Percentiles rank a stretch among this genome's conserved stretches.
Evolutionary conservation across 1,140 invertebrate genomes (phyloP).

Genomic region (Asobara japonica): DNA sequence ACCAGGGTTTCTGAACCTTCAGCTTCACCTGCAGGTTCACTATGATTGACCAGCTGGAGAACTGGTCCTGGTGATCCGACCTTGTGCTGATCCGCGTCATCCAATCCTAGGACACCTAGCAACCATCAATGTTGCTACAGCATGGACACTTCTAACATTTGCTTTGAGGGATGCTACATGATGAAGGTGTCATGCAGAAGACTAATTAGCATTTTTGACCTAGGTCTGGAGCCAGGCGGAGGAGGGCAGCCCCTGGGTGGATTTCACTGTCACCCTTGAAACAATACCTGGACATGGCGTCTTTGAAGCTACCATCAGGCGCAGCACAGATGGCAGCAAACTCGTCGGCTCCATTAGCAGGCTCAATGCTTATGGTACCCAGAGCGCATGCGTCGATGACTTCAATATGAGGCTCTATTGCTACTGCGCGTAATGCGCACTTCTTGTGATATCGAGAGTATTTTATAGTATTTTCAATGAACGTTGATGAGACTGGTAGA

Average conservation of each 20-base stretch:
- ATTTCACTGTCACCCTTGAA: conserved; percentile 75
- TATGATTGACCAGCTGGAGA: too few relatives aligned
- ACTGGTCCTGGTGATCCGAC: too few relatives aligned
- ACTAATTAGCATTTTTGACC: too few relatives aligned
- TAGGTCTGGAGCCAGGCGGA: conserved; percentile 62
- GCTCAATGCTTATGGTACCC: conserved; percentile 83
- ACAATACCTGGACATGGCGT: conserved; percentile 76
- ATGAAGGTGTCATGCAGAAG: too few relatives aligned
- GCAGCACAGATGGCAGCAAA: conserved; percentile 59
- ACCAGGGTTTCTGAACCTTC: too few relatives aligned
- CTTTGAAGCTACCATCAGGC: conserved; percentile 78
- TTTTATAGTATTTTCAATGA: conserved; percentile 46
- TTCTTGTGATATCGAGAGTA: conserved; percentile 37
- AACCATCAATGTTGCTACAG: too few relatives aligned
- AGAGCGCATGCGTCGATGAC: conserved; percentile 81
- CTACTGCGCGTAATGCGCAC: conserved; percentile 67
- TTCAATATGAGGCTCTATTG: conserved; percentile 82
- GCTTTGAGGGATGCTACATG: too few relatives aligned
- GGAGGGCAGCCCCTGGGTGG: conserved; percentile 60
- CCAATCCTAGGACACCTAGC: too few relatives aligned
- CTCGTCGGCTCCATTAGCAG: conserved; percentile 75
- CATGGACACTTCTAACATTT: too few relatives aligned
- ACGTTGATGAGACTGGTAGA: conserved; percentile 40
- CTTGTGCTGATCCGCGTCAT: too few relatives aligned
- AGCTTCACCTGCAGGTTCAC: too few relatives aligned